Evolutionary conservation across 1,140 invertebrate genomes (phyloP), one percentile per base, ranked within the genome.

Genomic region (Carposina sasakii): DNA sequence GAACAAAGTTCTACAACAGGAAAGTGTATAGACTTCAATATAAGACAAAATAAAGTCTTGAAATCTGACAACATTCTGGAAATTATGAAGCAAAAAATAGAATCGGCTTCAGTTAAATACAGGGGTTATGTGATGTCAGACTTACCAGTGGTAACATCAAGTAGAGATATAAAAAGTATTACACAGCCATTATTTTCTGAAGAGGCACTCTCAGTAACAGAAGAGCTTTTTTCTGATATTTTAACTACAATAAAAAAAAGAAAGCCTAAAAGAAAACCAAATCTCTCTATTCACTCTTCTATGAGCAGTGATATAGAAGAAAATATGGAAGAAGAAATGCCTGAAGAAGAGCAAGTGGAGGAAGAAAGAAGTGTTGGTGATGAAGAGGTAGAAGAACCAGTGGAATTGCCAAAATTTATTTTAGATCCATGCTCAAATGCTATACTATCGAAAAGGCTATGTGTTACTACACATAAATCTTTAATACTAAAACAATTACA

Each of bases 71-170:
- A 78, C 8, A 69, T 89, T 16, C 47, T 87, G 26, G 59, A 76
- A 54, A 60, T 89, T 12, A 63, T 90, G 12, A 71, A 87, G 39
- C 63, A 67, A 46, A 85, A 86, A 56, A 48, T 89, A 2, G 60
- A 82, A 52, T 82, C 77, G 16, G 67, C 83, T 13, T 77, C 75
- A n/a, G 68, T 87, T 16, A 60, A 72, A 50, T 87, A 90, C 61
- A 76, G 86, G 57, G 89, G 89, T 13, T 90, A 87, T 73, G 75
- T 90, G 5, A 60, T 90, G 46, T 87, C 87, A 28, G 89, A 88
- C 12, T 56, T 90, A 30, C 89, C 89, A n/a, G 47, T 90, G 12
- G 71, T 90, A 26, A 76, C 77, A 2, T 79, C 81, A 33, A 63
- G 67, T 49, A 53, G 56, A 50, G 56, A 39, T 26, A 51, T 58